phyloP scores from a whole-genome alignment of 2,888 invertebrate genomes.

The Dorcus parallelipipedus region DNA sequence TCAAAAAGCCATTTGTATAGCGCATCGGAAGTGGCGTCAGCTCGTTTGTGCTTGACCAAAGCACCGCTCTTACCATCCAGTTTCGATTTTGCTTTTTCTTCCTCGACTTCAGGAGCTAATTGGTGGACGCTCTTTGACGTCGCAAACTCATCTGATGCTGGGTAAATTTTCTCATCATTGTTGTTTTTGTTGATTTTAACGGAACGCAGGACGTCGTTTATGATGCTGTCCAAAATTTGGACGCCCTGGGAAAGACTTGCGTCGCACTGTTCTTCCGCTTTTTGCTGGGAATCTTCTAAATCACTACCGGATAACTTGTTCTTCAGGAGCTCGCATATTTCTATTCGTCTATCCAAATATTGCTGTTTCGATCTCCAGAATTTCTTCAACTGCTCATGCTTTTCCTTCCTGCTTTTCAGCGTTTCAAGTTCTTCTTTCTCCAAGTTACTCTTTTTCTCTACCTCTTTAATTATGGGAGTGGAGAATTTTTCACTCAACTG shows the following conservation, averaged over 20 bases:
- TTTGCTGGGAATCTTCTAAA: neutral
- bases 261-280: neutral
- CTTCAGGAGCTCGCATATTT: slow-evolving; percentile 26
- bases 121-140: slow-evolving; percentile 7
- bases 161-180: neutral
- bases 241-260: slow-evolving; percentile 7
- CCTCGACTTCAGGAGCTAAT: neutral
- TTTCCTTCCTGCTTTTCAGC: slow-evolving; percentile 24
- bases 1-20: slow-evolving; percentile 22
- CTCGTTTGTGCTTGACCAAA: neutral
- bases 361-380: slow-evolving; percentile 31
- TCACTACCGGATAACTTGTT: slow-evolving; percentile 11
- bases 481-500: slow-evolving; percentile 15
- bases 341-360: slow-evolving; percentile 29
- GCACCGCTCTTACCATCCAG: neutral
- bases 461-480: slow-evolving; percentile 4
- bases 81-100: neutral
- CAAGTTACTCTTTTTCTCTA: neutral
- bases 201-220: slow-evolving; percentile 12
- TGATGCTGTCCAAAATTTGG: slow-evolving; percentile 14
- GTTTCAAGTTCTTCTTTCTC: slow-evolving; percentile 17
- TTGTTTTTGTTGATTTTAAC: slow-evolving; percentile 11
- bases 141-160: neutral
- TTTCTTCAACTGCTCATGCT: slow-evolving; percentile 25
- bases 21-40: neutral